Evolutionary conservation across 2,113 vertebrate species (phyloP).

Genomic region (Potamarius usumacintae): DNA sequence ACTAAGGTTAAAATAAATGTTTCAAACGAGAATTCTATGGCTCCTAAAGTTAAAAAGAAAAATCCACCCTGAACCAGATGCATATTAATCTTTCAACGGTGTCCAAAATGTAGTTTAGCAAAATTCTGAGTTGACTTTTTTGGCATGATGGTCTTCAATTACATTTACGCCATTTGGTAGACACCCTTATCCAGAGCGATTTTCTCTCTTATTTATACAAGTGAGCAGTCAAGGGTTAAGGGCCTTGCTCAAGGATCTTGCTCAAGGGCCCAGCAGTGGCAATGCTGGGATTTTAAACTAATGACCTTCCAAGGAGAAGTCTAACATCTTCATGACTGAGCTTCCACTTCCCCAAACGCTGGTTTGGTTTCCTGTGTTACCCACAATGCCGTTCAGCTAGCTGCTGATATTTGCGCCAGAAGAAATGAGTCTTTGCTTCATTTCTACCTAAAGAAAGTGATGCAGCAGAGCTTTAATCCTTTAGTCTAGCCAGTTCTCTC

Average conservation of each 20-base stretch:
- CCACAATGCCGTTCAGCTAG: neutral
- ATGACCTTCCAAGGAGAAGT: too few relatives aligned
- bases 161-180: too few relatives aligned
- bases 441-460: neutral
- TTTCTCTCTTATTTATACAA: too few relatives aligned
- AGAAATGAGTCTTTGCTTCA: neutral
- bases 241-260: too few relatives aligned
- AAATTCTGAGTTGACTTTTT: neutral
- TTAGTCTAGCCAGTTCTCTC: neutral
- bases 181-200: too few relatives aligned
- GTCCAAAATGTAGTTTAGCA: neutral
- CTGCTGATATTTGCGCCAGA: neutral
- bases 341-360: too few relatives aligned
- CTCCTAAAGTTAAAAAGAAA: neutral
- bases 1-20: neutral
- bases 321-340: too few relatives aligned
- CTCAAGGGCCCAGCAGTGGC: too few relatives aligned
- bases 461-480: neutral
- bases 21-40: neutral
- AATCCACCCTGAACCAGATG: neutral
- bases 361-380: neutral
- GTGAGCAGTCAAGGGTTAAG: too few relatives aligned
- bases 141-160: neutral
- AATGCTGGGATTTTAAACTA: too few relatives aligned
- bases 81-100: neutral